Percentiles rank a stretch among this genome's conserved stretches.
Conservation (phyloP, 2,888 invertebrate species). For the Matsumyia berberina region DNA sequence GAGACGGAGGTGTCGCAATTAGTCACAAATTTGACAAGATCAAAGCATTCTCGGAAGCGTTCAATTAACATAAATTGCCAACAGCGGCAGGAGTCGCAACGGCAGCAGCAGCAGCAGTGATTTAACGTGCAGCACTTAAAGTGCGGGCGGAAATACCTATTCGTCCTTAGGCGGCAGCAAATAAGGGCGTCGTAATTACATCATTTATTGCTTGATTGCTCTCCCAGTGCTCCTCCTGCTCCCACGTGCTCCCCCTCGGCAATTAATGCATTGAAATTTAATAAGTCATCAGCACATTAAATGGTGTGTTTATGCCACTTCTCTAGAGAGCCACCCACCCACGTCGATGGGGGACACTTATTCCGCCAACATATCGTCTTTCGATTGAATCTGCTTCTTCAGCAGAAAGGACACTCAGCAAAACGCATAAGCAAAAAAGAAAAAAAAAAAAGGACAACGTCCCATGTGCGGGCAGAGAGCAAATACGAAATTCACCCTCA, state of each 20-base stretch:
- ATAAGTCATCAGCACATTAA: conserved; percentile 66
- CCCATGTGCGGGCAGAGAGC: conserved; percentile 56
- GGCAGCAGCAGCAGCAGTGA: conserved; percentile 42
- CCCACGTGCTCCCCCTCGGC: conserved; percentile 15
- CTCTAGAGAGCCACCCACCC: conserved; percentile 1
- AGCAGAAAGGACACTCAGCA: conserved; percentile 38
- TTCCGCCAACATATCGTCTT: conserved; percentile 45
- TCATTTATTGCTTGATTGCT: conserved; percentile 75
- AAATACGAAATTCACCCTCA: conserved; percentile 50
- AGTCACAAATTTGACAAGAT: conserved; percentile 79
- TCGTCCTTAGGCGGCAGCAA: conserved; percentile 56
- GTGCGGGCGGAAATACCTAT: conserved; percentile 61
- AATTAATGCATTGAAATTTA: conserved; percentile 70
- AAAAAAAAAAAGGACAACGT: conserved; percentile 26
- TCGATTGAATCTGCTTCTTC: conserved; percentile 48
- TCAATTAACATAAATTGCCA: conserved; percentile 78
- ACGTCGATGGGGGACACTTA: conserved; percentile 10
- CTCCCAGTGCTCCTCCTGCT: conserved; percentile 19
- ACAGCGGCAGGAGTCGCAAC: conserved; percentile 3
- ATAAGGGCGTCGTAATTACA: conserved; percentile 75
- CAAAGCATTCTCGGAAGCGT: conserved; percentile 78
- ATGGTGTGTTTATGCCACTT: conserved; percentile 23
- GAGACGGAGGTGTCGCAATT: conserved; percentile 77
- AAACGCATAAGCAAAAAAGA: conserved; percentile 19
- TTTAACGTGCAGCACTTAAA: conserved; percentile 53